Conservation (phyloP, 2,888 invertebrate genomes). For the Chironomus tentans region DNA sequence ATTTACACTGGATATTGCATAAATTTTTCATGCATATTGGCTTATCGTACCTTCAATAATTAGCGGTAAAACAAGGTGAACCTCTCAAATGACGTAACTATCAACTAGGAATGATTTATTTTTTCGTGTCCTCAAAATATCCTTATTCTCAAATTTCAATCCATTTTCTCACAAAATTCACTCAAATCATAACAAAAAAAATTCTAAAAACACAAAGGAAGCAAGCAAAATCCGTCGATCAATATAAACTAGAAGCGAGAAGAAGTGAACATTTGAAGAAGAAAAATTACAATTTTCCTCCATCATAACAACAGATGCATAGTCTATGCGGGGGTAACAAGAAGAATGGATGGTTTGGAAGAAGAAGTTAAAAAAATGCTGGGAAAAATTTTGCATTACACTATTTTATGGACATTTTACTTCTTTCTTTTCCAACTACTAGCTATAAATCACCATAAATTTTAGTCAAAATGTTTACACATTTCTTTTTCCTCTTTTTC, state of each 20-base stretch:
- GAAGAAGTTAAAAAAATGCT: no score
- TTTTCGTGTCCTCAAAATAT: no score
- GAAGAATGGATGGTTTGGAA: background rate
- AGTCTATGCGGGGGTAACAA: background rate
- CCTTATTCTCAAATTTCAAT: no score
- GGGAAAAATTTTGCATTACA: background rate
- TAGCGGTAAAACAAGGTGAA: no score
- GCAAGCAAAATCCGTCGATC: no score
- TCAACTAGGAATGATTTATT: no score
- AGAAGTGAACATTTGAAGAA: background rate
- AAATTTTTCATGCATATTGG: background rate
- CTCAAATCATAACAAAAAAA: no score
- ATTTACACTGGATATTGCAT: background rate
- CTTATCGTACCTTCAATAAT: no score
- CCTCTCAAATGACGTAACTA: no score
- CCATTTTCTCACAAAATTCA: no score
- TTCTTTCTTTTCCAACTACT: background rate
- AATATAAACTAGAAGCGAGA: no score
- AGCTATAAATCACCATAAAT: constrained; percentile 7
- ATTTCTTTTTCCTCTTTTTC: background rate
- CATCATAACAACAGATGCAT: background rate
- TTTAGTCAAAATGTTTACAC: constrained; percentile 7
- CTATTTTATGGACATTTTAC: constrained; percentile 2
- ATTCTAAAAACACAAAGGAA: no score
- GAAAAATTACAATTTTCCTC: background rate